These are phyloP conservation scores for Lagria hirta DNA, from an alignment of 2,888 invertebrate genomes.

Conservation along the genomic window DNA sequence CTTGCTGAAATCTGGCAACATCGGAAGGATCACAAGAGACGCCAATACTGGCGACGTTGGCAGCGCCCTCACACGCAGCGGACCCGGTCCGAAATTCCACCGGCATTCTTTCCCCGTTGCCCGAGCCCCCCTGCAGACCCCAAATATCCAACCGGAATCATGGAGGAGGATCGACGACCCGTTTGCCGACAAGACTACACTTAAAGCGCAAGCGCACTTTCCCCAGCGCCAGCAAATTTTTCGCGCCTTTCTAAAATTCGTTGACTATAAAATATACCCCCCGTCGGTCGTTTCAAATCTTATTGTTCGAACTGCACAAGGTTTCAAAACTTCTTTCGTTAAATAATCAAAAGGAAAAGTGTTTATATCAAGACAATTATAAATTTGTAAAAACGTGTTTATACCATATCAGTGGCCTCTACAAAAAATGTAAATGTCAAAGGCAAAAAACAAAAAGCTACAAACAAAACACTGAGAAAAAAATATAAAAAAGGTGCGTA, in stretches of 20 bases:
- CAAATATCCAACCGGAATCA: conserved; percentile 18
- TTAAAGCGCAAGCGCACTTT: conserved; percentile 3
- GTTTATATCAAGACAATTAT: no score
- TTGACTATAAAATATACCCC: no score
- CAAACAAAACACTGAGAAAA: no score
- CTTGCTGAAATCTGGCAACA: conserved; percentile 54
- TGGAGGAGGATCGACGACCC: conserved; percentile 43
- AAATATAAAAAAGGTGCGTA: no score
- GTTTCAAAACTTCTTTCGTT: no score
- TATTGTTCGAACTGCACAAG: no score
- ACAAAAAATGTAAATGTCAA: no score
- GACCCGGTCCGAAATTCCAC: conserved; percentile 34
- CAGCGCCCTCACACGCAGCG: conserved; percentile 54
- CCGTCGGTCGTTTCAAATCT: no score
- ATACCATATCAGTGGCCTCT: no score
- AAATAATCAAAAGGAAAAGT: no score
- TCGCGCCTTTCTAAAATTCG: neutral
- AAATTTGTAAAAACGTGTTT: no score
- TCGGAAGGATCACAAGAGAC: conserved; percentile 50
- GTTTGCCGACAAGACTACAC: conserved; percentile 30
- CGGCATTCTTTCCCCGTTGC: conserved; percentile 32
- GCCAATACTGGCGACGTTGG: conserved; percentile 49
- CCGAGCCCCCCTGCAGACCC: conserved; percentile 54
- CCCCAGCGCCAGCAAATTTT: conserved; percentile 40
- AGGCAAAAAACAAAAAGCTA: no score